Conservation (phyloP, 1,140 invertebrate genomes). For the Anastatus disparis region DNA sequence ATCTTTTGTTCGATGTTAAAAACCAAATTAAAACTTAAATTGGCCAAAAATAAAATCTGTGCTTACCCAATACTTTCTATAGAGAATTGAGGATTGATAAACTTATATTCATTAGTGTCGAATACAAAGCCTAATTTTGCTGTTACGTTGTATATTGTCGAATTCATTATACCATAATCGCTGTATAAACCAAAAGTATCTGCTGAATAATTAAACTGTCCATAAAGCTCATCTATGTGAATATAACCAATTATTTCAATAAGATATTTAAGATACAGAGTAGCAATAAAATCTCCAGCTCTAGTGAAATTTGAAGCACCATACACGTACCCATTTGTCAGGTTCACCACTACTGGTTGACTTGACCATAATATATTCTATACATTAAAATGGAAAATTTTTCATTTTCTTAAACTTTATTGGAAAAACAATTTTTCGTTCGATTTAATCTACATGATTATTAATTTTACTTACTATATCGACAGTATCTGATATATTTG, state of each 20-base stretch:
- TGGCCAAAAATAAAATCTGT: too few relatives aligned
- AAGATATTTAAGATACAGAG: neutral
- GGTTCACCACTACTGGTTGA: neutral
- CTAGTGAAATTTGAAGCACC: neutral
- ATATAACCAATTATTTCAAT: neutral
- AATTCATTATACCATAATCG: neutral
- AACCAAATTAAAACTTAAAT: too few relatives aligned
- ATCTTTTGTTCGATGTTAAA: too few relatives aligned
- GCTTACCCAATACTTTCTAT: neutral
- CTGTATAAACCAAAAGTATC: neutral
- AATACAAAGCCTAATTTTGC: neutral
- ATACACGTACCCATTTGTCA: neutral
- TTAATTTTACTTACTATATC: neutral
- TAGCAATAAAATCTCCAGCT: neutral
- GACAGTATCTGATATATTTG: neutral
- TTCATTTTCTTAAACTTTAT: neutral
- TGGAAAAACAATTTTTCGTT: neutral
- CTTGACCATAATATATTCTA: neutral
- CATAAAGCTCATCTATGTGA: neutral
- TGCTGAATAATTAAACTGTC: neutral
- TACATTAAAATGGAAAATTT: too few relatives aligned
- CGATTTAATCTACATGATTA: neutral
- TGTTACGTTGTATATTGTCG: neutral
- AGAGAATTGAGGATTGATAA: neutral
- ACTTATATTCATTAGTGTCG: neutral